Conservation (phyloP, 2,797 vertebrate genomes). For the Sphenodon punctatus region DNA sequence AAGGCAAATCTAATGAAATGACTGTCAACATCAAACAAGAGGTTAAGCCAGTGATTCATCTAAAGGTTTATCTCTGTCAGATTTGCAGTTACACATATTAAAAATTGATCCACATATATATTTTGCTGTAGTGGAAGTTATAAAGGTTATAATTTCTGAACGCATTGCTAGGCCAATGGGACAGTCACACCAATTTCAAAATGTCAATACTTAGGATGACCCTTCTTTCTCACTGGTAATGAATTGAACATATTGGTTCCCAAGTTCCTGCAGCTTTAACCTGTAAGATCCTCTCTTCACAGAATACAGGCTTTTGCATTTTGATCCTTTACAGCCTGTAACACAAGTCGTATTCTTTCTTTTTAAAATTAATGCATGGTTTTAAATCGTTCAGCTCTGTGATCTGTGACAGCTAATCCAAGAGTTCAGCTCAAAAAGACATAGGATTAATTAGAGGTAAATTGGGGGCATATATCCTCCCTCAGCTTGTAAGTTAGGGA, state of each 20-base stretch:
- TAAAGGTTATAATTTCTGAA: slow-evolving; percentile 39
- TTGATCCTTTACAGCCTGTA: neutral
- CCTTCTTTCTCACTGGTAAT: neutral
- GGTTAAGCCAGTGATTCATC: slow-evolving; percentile 19
- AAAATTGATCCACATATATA: slow-evolving; percentile 28
- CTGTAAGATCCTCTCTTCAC: neutral
- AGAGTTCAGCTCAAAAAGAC: too few species aligned
- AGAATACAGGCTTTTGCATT: neutral
- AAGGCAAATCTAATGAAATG: slow-evolving; percentile 45
- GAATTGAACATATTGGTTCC: slow-evolving; percentile 9
- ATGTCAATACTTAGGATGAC: neutral
- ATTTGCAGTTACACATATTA: slow-evolving; percentile 35
- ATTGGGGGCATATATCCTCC: too few species aligned
- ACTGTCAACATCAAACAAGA: slow-evolving; percentile 24
- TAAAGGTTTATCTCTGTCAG: slow-evolving; percentile 46
- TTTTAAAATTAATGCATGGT: neutral
- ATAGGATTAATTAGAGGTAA: too few species aligned
- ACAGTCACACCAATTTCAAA: slow-evolving; percentile 11
- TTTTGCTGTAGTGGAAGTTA: slow-evolving; percentile 14
- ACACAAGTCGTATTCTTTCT: neutral
- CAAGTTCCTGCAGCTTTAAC: neutral
- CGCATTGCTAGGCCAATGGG: neutral
- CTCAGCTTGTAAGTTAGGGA: too few species aligned
- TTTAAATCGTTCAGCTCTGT: too few species aligned
- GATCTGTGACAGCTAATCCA: too few species aligned